These are phyloP conservation scores for Synergus gifuensis DNA, from an alignment of 2,888 invertebrate species.

Conservation along the genomic window DNA sequence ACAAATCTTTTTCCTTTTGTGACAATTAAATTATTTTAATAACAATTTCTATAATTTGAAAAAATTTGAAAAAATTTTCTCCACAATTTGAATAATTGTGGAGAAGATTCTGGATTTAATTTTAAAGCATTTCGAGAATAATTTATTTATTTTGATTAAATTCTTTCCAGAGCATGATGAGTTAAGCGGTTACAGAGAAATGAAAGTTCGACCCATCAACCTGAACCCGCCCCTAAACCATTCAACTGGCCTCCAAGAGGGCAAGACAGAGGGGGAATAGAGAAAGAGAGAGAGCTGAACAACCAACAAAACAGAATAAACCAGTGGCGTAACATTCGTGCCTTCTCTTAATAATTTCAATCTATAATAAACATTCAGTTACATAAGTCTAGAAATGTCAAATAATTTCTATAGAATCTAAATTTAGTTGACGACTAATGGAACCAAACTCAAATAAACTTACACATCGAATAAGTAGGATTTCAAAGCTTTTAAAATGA, in stretches of 20 bases:
- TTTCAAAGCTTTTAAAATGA: background rate
- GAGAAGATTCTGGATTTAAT: background rate
- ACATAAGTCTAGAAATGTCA: no score
- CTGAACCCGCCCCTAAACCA: conserved; percentile 1
- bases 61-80: no score
- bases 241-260: background rate
- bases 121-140: background rate
- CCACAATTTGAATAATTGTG: background rate
- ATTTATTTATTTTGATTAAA: background rate
- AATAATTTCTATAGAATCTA: no score
- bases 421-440: no score
- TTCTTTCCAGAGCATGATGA: no score
- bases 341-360: background rate
- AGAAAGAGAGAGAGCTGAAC: background rate
- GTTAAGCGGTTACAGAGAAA: no score
- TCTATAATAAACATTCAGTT: background rate
- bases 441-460: no score
- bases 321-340: background rate
- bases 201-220: background rate
- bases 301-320: background rate
- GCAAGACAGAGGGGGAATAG: background rate
- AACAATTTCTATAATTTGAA: background rate
- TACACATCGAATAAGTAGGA: no score
- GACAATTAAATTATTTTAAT: no score
- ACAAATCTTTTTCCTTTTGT: background rate